Base-by-base conservation (phyloP, 1,140 invertebrate species). In the Teleogryllus occipitalis region DNA sequence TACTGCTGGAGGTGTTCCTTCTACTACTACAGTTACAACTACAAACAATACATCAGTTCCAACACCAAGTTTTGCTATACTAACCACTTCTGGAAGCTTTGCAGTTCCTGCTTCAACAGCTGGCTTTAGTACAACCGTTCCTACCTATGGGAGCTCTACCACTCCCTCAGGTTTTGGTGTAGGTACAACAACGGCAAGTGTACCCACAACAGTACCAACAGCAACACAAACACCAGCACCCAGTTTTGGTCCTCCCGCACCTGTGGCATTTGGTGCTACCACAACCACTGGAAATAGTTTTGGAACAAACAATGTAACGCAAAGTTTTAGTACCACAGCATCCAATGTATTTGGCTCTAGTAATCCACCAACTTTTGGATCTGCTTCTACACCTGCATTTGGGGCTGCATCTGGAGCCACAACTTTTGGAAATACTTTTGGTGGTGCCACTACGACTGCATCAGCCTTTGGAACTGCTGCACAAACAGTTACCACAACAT, bases 321-420 rank as follows among this genome's bases (percentile, higher is more conserved):
- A 8, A 1, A 65, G 54, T 18, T 65, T 65, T 65, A 65, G 10
- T 65, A 65, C 54, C 0, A 65, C 54, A 65, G 54, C 54, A 14
- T 3, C 54, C 3, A 65, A 65, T 65, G 18, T 65, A 65, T 65
- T 65, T 65, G 54, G 54, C 10, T 2, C 54, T 4, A 22, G 47
- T 65, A 49, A 73, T 21, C 7, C 74, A 74, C 27, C 72, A 10
- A 72, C 3, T 0, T 48, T 77, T 47, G 77, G 77, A 22, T 22
- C 65, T 48, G 8, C 77, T 74, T 8, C 80, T 49, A n/a, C 76
- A 22, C 76, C 74, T 21, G 47, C n/a, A n/a, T 80, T 78, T 27
- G 75, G 65, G n/a, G 39, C 80, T n/a, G 76, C 75, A 18, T 18
- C 72, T n/a, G 12, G 21, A 4, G 18, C 2, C 7, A 2, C 54